Base-by-base conservation (phyloP, 30 jellyfish, hydroid and myxozoan species). In the Pseudorhiza aurosa region DNA sequence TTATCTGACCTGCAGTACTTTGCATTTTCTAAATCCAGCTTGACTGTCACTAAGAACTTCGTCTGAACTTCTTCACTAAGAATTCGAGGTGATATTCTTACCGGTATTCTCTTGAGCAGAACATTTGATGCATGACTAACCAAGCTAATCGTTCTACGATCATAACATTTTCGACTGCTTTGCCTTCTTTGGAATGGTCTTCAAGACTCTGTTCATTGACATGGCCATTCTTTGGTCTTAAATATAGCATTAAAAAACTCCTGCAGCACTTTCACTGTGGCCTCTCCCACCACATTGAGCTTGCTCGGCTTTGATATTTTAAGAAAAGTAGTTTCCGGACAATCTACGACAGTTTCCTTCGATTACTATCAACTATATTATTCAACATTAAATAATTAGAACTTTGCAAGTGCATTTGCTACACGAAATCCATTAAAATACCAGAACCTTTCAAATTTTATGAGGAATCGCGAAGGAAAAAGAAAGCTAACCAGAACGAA, bases 111-210 rank as follows among this genome's bases (percentile, higher is more conserved):
- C 11, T 28, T 24, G 6, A 72, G 86, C 55, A 72, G 8, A 2
- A 72, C 86, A 8, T 72, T 72, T 7, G 81, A 40, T 10, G 75
- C 28, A 33, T 72, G 86, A 30, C 86, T 72, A 2, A 72, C 49
- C 14, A 72, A 32, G 63, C 86, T 72, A 2, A 72, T 72, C 8
- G 80, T 72, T 46, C 86, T 45, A 27, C n/a, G 30, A 21, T 72
- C 77, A 2, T 76, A 29, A 21, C 81, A 72, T 27, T 45, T 22
- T 29, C 86, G 24, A 22, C 80, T 49, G n/a, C 80, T 72, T 72
- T 4, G 55, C 78, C 31, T 72, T 72, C 58, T 72, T 72, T 9
- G 86, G 55, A 1, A 72, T 27, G 24, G 86, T 27, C 15, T 45
- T 72, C 12, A 46, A 30, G 57, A 19, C 30, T 72, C 81, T 3